A percentile compares a stretch with the other conserved stretches of the same genome.
Evolutionary conservation across 2,888 invertebrate species (phyloP).

Genomic region (Tetanocera ferruginea): DNA sequence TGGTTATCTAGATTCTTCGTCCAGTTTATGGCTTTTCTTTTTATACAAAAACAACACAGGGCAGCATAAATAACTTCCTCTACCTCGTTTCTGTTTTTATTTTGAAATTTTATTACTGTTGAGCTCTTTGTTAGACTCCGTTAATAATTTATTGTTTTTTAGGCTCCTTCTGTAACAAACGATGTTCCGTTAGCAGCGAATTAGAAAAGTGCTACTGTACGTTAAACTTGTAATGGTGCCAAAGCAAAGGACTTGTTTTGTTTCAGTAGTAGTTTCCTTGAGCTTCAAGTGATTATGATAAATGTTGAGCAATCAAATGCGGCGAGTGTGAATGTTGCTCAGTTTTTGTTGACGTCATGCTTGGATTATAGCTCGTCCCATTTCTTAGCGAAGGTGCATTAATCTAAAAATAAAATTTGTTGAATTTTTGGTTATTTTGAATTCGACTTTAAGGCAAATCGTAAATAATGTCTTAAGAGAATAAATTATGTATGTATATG

Average conservation of each 20-base stretch:
- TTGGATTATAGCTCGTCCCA: neutral
- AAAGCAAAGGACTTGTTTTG: neutral
- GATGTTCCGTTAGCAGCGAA: neutral
- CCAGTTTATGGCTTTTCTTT: neutral
- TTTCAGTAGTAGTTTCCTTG: neutral
- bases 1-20: neutral
- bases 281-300: constrained; percentile 48
- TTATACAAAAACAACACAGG: neutral
- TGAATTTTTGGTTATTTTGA: no score
- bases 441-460: neutral
- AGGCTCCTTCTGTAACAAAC: neutral
- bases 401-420: no score
- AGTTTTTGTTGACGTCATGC: neutral
- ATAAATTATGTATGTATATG: no score
- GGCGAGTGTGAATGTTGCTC: constrained; percentile 9
- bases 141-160: constrained; percentile 1
- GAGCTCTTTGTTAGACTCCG: neutral
- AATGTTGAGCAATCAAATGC: constrained; percentile 46
- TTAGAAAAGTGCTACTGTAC: neutral
- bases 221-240: neutral
- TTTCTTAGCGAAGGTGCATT: no score
- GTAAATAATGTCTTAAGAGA: neutral
- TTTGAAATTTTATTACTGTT: neutral
- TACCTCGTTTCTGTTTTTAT: neutral
- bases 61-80: neutral